These are phyloP conservation scores for Stegophylla sp. DNA, from an alignment of 2,888 invertebrate species.

Conservation along the genomic window DNA sequence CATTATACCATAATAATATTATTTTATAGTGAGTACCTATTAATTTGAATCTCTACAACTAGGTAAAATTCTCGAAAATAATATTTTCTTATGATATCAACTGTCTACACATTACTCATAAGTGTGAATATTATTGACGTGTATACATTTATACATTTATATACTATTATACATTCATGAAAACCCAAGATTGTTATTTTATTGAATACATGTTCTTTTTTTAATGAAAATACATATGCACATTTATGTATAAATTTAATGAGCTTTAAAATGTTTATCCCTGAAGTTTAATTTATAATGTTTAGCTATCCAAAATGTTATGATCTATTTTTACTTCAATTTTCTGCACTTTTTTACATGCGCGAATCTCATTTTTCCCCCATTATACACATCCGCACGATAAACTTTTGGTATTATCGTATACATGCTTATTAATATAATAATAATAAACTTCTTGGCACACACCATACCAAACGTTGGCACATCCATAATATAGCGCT, in stretches of 20 bases:
- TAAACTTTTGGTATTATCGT: constrained; percentile 45
- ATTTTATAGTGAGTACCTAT: no score
- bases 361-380: constrained; percentile 27
- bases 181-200: no score
- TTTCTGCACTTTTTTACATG: constrained; percentile 19
- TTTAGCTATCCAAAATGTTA: constrained; percentile 1
- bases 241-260: not conserved
- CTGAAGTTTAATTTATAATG: not conserved
- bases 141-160: not conserved
- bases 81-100: no score
- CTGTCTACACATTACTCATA: no score
- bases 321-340: constrained; percentile 42
- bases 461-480: constrained; percentile 9
- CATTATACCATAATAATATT: no score
- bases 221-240: no score
- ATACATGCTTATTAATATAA: constrained; percentile 51
- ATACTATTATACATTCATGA: no score
- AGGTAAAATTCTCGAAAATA: no score
- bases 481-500: constrained; percentile 35
- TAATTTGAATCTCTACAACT: no score
- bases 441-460: constrained; percentile 58
- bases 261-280: not conserved
- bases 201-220: no score
- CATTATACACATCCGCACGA: constrained; percentile 14
- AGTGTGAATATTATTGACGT: no score